These are phyloP conservation scores for Frieseomelitta varia DNA, from an alignment of 1,140 invertebrate genomes.

Conservation along the genomic window DNA sequence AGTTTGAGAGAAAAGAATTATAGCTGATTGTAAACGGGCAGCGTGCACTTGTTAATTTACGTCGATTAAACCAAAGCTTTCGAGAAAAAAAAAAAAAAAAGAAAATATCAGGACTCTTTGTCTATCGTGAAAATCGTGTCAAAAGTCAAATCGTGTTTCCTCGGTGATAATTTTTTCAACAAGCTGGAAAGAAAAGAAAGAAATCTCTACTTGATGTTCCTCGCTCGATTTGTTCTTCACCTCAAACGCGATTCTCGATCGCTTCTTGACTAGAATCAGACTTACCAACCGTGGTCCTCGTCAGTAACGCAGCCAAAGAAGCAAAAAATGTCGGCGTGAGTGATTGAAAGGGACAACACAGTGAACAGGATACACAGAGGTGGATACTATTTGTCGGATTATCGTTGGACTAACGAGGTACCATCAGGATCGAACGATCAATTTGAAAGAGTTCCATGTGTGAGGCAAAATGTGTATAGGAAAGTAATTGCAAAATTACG, in stretches of 20 bases:
- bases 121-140: conserved; percentile 14
- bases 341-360: conserved; percentile 56
- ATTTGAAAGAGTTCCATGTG: not conserved
- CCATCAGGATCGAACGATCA: not conserved
- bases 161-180: not conserved
- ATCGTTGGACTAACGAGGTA: conserved; percentile 1
- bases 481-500: not conserved
- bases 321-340: conserved; percentile 58
- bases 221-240: not conserved
- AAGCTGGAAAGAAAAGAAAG: not conserved
- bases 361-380: not conserved
- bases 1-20: not conserved
- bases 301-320: conserved; percentile 72
- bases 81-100: not conserved
- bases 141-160: not conserved
- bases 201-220: not conserved
- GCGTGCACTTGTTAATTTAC: conserved; percentile 77
- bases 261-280: conserved; percentile 48
- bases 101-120: not conserved
- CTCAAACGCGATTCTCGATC: conserved; percentile 7
- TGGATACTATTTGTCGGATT: not conserved
- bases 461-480: not conserved
- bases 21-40: conserved; percentile 52
- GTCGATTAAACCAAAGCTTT: conserved; percentile 52
- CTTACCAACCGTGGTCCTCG: conserved; percentile 75